A percentile compares a stretch with the other conserved stretches of the same genome.
Evolutionary conservation across 2,797 vertebrate species (phyloP).

Genomic region (Sciurus carolinensis): DNA sequence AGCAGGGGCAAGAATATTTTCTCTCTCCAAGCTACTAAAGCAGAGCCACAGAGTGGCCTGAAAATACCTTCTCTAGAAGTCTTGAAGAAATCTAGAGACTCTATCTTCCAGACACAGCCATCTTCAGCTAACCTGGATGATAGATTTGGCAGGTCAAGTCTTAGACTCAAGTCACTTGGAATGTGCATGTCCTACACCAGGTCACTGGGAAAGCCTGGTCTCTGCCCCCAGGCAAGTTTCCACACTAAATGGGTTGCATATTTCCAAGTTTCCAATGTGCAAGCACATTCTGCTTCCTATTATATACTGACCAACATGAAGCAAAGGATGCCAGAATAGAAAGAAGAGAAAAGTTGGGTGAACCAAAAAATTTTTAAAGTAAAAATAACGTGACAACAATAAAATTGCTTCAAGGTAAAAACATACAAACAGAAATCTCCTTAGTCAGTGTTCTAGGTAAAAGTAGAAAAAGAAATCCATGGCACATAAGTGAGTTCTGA

Average conservation of each 20-base stretch:
- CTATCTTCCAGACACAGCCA: neutral
- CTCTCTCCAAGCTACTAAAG: neutral
- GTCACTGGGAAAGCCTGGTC: slow-evolving; percentile 32
- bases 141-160: neutral
- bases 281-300: slow-evolving; percentile 76
- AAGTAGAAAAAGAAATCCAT: neutral
- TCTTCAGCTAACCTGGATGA: neutral
- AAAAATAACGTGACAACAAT: neutral
- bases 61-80: neutral
- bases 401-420: slow-evolving; percentile 8
- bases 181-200: neutral
- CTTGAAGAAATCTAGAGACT: neutral
- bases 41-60: neutral
- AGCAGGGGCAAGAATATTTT: neutral
- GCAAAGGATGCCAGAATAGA: slow-evolving; percentile 26
- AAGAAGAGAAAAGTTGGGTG: neutral
- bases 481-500: neutral
- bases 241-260: slow-evolving; percentile 59
- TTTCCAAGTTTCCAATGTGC: slow-evolving; percentile 70
- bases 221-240: slow-evolving; percentile 68
- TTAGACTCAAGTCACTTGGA: neutral
- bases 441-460: neutral
- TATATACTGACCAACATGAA: slow-evolving; percentile 73
- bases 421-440: neutral
- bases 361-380: neutral